Evolutionary conservation across 2,888 invertebrate species (phyloP).

Genomic region (Dyspetes luteomarginatus): DNA sequence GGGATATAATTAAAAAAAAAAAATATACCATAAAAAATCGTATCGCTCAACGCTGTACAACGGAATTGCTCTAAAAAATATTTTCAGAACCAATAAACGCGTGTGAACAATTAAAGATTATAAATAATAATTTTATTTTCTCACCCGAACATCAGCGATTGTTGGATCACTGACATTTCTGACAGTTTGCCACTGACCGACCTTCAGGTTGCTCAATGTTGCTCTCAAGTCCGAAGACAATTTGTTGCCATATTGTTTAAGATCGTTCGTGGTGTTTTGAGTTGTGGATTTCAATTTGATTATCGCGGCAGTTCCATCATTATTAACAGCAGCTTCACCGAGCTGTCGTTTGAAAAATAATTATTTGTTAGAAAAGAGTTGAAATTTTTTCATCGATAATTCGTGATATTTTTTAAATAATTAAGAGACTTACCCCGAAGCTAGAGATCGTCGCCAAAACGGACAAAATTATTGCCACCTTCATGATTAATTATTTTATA

Average conservation of each 20-base stretch:
- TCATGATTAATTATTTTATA: conserved; percentile 11
- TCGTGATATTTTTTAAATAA: not conserved
- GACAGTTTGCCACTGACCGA: conserved; percentile 56
- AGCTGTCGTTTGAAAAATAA: conserved; percentile 15
- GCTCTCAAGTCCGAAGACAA: conserved; percentile 33
- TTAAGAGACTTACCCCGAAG: conserved; percentile 31
- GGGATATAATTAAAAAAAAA: no score
- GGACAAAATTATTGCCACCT: conserved; percentile 16
- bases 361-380: not conserved
- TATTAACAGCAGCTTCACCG: conserved; percentile 27
- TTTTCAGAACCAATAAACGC: not conserved
- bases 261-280: conserved; percentile 21
- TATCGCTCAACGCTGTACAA: no score
- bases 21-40: no score
- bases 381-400: not conserved
- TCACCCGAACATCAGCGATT: conserved; percentile 57
- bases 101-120: no score
- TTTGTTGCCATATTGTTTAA: conserved; percentile 52
- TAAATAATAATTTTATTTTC: no score
- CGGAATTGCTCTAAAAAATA: not conserved
- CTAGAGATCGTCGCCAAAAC: conserved; percentile 18
- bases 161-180: conserved; percentile 60
- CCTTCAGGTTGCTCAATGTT: conserved; percentile 59
- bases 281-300: conserved; percentile 47
- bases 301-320: conserved; percentile 35